These are phyloP conservation scores for Ptychoptera contaminata DNA, from an alignment of 2,888 invertebrate species.

Conservation along the genomic window DNA sequence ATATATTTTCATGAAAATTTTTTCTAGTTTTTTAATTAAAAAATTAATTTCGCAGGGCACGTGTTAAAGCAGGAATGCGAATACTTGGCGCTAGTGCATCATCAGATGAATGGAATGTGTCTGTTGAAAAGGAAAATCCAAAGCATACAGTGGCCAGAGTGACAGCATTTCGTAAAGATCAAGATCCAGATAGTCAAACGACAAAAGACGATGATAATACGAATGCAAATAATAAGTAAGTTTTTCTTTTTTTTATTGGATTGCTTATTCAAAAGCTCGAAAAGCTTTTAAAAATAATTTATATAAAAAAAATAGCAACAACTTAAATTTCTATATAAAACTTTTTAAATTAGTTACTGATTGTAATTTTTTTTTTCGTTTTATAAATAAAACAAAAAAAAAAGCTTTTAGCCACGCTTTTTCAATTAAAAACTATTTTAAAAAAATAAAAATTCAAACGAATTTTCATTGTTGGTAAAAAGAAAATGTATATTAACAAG, in stretches of 20 bases:
- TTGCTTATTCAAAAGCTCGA: too few relatives aligned
- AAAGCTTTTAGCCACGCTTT: neutral
- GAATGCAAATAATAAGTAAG: slow-evolving; percentile 14
- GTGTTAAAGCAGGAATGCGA: slow-evolving; percentile 75
- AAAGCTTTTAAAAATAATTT: neutral
- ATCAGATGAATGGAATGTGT: slow-evolving; percentile 71
- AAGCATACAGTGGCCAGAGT: slow-evolving; percentile 80
- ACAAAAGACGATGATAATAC: slow-evolving; percentile 10
- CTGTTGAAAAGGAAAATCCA: slow-evolving; percentile 63
- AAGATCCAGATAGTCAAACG: slow-evolving; percentile 21
- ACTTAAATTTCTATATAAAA: neutral
- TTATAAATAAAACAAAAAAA: neutral
- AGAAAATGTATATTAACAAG: neutral
- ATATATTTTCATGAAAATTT: too few relatives aligned
- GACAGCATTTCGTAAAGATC: slow-evolving; percentile 57
- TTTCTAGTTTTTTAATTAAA: too few relatives aligned
- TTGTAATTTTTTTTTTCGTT: too few relatives aligned
- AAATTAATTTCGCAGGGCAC: slow-evolving; percentile 44
- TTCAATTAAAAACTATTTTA: neutral
- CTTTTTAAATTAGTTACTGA: too few relatives aligned
- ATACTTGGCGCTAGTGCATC: slow-evolving; percentile 70
- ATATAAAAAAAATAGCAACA: neutral
- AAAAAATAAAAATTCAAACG: neutral
- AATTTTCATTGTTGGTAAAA: too few relatives aligned
- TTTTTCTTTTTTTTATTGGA: neutral